Conservation (phyloP, 2,888 invertebrate species). For the Harpalus rubripes region DNA sequence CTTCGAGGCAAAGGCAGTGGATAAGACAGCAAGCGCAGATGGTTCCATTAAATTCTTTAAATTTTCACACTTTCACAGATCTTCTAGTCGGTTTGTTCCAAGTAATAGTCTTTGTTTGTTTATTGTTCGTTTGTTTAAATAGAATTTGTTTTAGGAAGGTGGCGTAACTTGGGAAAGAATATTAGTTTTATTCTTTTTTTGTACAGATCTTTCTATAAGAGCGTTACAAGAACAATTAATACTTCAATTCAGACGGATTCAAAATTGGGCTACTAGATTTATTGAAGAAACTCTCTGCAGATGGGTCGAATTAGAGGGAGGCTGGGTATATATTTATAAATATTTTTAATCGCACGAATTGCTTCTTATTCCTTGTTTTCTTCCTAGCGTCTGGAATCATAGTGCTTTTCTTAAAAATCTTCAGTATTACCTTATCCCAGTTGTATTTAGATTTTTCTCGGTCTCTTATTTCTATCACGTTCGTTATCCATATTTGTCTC, state of each 20-base stretch:
- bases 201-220: slow-evolving; percentile 80
- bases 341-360: background rate
- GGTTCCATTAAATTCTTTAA: slow-evolving; percentile 78
- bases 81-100: slow-evolving; percentile 81
- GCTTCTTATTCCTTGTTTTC: too few species aligned
- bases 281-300: slow-evolving; percentile 80
- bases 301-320: slow-evolving; percentile 81
- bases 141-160: slow-evolving; percentile 77
- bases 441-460: too few species aligned
- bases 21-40: slow-evolving; percentile 79
- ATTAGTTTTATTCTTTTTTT: slow-evolving; percentile 80
- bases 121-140: too few species aligned
- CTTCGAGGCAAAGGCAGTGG: slow-evolving; percentile 78
- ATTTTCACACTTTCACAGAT: slow-evolving; percentile 80
- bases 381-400: too few species aligned
- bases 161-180: slow-evolving; percentile 80
- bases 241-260: slow-evolving; percentile 79
- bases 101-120: slow-evolving; percentile 73
- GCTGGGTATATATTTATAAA: slow-evolving; percentile 78
- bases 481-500: too few species aligned
- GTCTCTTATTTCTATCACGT: too few species aligned
- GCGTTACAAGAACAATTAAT: slow-evolving; percentile 75
- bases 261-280: slow-evolving; percentile 80
- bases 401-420: too few species aligned
- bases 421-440: too few species aligned